Conservation (phyloP, 1,140 invertebrate species). For the Gonioctena quinquepunctata region DNA sequence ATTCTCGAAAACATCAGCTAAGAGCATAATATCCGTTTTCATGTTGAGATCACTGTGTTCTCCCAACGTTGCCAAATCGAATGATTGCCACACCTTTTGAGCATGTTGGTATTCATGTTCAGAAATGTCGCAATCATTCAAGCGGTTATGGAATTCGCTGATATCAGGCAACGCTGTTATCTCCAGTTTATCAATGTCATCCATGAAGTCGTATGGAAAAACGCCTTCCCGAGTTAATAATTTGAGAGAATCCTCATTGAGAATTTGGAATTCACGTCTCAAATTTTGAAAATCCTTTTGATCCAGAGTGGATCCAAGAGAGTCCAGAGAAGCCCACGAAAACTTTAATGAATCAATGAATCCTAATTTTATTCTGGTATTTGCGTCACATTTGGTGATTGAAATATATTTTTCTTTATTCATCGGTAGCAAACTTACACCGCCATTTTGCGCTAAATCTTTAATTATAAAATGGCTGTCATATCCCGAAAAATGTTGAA, state of each 20-base stretch:
- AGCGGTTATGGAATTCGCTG: conserved; percentile 49
- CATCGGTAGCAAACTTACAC: background rate
- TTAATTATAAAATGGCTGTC: background rate
- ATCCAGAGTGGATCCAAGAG: no score
- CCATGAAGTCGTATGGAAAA: no score
- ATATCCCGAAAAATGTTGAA: background rate
- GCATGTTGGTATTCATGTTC: conserved; percentile 55
- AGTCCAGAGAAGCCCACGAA: no score
- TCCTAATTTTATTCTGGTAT: no score
- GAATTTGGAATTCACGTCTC: no score
- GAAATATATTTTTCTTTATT: conserved; percentile 13
- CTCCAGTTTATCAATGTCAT: no score
- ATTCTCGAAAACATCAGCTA: conserved; percentile 56
- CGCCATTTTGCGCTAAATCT: background rate
- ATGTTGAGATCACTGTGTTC: conserved; percentile 54
- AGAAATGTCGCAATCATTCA: conserved; percentile 46
- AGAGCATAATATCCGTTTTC: conserved; percentile 54
- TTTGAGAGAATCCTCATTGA: no score
- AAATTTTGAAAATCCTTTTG: no score
- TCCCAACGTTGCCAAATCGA: conserved; percentile 50
- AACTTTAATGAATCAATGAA: no score
- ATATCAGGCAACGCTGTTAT: conserved; percentile 47
- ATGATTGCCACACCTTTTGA: conserved; percentile 54
- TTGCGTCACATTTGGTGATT: background rate
- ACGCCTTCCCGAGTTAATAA: no score